These are phyloP conservation scores for Brachirus orientalis DNA, from an alignment of 2,113 vertebrate genomes.

Conservation along the genomic window DNA sequence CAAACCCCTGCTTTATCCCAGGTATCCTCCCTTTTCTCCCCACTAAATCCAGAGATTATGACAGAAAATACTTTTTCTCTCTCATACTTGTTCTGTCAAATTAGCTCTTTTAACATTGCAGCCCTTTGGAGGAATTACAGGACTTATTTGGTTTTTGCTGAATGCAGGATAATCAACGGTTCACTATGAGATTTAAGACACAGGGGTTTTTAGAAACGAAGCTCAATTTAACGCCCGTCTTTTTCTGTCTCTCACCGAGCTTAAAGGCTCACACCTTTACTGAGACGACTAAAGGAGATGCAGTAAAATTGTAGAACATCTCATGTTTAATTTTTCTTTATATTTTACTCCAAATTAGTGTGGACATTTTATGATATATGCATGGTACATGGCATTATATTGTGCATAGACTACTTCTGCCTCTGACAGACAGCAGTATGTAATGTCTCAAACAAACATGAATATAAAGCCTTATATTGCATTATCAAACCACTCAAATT, in stretches of 20 bases:
- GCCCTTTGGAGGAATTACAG: slow-evolving; percentile 75
- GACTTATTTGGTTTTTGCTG: slow-evolving; percentile 71
- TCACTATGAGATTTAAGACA: slow-evolving; percentile 50
- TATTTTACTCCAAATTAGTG: too few species aligned
- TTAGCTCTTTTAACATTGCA: slow-evolving; percentile 72
- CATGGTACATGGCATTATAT: too few species aligned
- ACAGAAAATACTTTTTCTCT: slow-evolving; percentile 76
- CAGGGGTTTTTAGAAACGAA: slow-evolving; percentile 18
- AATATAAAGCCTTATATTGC: too few species aligned
- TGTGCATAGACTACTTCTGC: too few species aligned
- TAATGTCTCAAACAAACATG: background rate
- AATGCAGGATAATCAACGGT: slow-evolving; percentile 67
- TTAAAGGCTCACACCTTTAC: slow-evolving; percentile 19
- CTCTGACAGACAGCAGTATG: too few species aligned
- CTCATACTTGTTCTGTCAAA: slow-evolving; percentile 81
- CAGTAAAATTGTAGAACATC: background rate
- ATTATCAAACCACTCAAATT: too few species aligned
- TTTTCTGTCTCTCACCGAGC: slow-evolving; percentile 25
- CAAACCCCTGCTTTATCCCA: slow-evolving; percentile 75
- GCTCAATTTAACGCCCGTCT: slow-evolving; percentile 28
- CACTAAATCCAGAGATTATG: slow-evolving; percentile 81
- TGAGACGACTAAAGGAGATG: slow-evolving; percentile 15
- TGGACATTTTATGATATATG: too few species aligned
- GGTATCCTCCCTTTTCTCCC: slow-evolving; percentile 72
- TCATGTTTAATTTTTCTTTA: background rate